Conservation (phyloP, 2,113 vertebrate genomes). For the Callorhinus ursinus region DNA sequence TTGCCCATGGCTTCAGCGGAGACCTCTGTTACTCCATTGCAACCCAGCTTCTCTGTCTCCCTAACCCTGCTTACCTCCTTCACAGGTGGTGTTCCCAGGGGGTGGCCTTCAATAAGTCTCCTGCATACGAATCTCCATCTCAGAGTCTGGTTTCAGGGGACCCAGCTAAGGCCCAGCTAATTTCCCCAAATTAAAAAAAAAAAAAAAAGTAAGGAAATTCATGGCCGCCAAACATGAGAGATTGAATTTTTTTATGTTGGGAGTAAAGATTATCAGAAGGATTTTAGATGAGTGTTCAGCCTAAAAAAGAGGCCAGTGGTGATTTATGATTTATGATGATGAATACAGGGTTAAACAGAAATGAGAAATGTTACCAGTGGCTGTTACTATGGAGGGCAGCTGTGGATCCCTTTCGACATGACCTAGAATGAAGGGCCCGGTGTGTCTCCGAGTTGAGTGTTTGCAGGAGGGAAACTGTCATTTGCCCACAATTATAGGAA, state of each 20-base stretch:
- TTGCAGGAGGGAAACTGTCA: conserved; percentile 65
- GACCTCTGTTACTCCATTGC: not conserved
- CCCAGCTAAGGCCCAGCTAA: not conserved
- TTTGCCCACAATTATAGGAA: conserved; percentile 68
- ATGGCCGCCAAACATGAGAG: not conserved
- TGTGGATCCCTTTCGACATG: conserved; percentile 30
- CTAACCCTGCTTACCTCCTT: not conserved
- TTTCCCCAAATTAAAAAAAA: not conserved
- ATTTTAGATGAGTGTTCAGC: conserved; percentile 24
- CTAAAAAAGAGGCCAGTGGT: conserved; percentile 31
- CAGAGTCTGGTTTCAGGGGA: conserved; percentile 3
- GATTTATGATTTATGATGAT: not conserved
- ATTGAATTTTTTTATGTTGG: not conserved
- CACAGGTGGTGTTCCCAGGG: not conserved
- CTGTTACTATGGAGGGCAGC: conserved; percentile 49
- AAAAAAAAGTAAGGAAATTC: not conserved
- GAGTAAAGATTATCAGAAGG: conserved; percentile 27
- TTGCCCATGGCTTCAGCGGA: not conserved
- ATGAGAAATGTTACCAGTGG: not conserved
- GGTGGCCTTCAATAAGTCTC: not conserved
- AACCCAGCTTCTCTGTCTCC: not conserved
- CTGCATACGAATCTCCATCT: not conserved
- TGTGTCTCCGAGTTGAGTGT: conserved; percentile 33
- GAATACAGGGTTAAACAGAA: conserved; percentile 56
- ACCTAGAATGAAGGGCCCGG: conserved; percentile 39